Evolutionary conservation across 1,140 invertebrate species (phyloP).

Genomic region (Leptinotarsa texana): DNA sequence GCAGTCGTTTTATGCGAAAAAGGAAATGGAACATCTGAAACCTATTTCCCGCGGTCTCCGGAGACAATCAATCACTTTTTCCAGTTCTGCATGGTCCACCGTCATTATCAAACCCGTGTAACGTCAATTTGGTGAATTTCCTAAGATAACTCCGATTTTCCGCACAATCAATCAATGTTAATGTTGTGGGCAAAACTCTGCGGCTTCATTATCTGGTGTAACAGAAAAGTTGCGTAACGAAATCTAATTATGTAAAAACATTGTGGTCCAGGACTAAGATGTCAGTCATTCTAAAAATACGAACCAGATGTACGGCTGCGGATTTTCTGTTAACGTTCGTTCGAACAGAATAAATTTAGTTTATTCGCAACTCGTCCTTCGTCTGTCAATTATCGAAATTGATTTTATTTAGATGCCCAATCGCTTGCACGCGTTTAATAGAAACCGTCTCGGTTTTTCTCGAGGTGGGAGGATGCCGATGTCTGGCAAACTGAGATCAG

Average conservation of each 20-base stretch:
- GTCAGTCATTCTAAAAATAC: constrained; percentile 24
- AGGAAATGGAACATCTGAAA: too few relatives aligned
- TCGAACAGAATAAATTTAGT: constrained; percentile 15
- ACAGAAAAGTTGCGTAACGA: not conserved
- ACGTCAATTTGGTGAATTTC: not conserved
- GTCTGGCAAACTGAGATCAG: too few relatives aligned
- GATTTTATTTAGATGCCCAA: not conserved
- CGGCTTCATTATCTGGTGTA: constrained; percentile 9
- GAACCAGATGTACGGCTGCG: constrained; percentile 1
- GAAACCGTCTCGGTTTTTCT: too few relatives aligned
- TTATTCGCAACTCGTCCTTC: not conserved
- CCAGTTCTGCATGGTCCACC: not conserved
- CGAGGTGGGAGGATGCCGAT: too few relatives aligned
- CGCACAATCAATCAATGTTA: constrained; percentile 13
- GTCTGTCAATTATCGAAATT: not conserved
- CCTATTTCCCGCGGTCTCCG: not conserved
- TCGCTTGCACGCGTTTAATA: not conserved
- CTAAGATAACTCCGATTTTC: not conserved
- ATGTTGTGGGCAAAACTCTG: constrained; percentile 16
- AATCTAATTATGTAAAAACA: constrained; percentile 6
- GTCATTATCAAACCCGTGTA: not conserved
- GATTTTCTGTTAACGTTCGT: constrained; percentile 10
- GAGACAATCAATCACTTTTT: not conserved
- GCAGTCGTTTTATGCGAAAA: too few relatives aligned
- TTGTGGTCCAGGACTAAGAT: not conserved